Base-by-base conservation (phyloP, 2,888 invertebrate species). In the Morpho deidamia region DNA sequence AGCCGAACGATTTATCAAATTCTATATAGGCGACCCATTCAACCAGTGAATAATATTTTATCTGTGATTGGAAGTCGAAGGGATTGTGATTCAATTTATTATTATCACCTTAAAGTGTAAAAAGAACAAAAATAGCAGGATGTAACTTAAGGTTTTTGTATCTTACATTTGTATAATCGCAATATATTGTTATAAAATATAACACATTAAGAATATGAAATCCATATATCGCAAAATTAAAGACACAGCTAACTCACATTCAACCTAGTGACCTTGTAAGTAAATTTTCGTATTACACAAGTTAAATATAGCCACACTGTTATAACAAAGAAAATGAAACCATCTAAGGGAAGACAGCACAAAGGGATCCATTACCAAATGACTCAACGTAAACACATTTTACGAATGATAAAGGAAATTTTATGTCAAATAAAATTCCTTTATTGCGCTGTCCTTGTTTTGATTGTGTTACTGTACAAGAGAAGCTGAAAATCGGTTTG, bases 291-390 rank as follows among this genome's bases (percentile, higher is more conserved):
- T 11, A 11, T 11, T 5, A 2, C 40, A 10, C 42, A n/a, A 23
- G 23, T 10, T 23, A 42, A 32, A 41, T 52, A 52, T 46, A 52
- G 46, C 7, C 3, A 40, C 14, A 32, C 8, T 23, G 37, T n/a
- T 11, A 37, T 46, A 52, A 45, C 35, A 41, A 52, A 42, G 34
- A 46, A 45, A 2, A 8, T 14, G 12, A 12, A 41, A 14, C 41
- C 52, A 35, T 46, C 32, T 32, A 37, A 40, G 52, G 42, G 41
- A 23, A 35, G 37, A 3, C 10, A 9, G 8, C 9, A 51, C 51
- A 45, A 51, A 51, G 51, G 39, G 44, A 38, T 8, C 40, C 39
- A 44, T 40, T 51, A 40, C 35, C 39, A 34, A 40, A 44, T 40
- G 51, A 44, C 7, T 51, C 51, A 51, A 11, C 11, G 40, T 12